Percentiles rank a stretch among this genome's conserved stretches.
Evolutionary conservation across 2,113 vertebrate genomes (phyloP).

Genomic region (Embiotoca jacksoni): DNA sequence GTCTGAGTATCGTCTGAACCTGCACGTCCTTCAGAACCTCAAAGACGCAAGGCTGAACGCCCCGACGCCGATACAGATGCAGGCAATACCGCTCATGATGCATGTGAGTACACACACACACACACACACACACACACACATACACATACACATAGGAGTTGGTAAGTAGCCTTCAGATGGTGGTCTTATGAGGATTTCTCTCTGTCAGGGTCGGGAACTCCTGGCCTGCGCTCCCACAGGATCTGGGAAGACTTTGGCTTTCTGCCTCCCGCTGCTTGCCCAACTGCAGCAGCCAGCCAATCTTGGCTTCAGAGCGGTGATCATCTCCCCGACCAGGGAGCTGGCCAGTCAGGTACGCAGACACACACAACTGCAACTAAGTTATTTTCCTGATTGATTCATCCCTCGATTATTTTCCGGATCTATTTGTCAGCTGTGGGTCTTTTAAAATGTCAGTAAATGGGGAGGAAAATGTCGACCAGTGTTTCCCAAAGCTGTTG

Average conservation of each 20-base stretch:
- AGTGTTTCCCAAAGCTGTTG: too few relatives aligned
- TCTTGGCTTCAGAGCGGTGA: conserved; percentile 92
- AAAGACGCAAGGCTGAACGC: conserved; percentile 86
- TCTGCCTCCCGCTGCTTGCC: conserved; percentile 91
- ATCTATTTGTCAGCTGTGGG: too few relatives aligned
- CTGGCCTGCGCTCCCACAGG: conserved; percentile 97
- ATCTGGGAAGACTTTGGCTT: conserved; percentile 96
- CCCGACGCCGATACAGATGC: conserved; percentile 96
- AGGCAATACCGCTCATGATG: conserved; percentile 95
- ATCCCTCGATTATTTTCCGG: too few relatives aligned
- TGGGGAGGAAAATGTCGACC: too few relatives aligned
- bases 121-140: too few relatives aligned
- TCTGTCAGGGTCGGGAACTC: conserved; percentile 89
- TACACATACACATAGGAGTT: not conserved
- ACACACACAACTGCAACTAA: not conserved
- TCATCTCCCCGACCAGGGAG: conserved; percentile 95
- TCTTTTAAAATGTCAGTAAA: too few relatives aligned
- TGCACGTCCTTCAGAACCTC: conserved; percentile 89
- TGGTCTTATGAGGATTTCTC: not conserved
- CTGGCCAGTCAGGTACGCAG: conserved; percentile 91
- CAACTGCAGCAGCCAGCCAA: conserved; percentile 92
- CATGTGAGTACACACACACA: conserved; percentile 83
- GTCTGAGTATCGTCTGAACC: conserved; percentile 89
- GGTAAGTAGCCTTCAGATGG: rapidly evolving
- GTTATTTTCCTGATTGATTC: too few relatives aligned